Evolutionary conservation across 2,888 invertebrate genomes (phyloP), one percentile per base, ranked within the genome.

Genomic region (Zygothrica quintamaculata): DNA sequence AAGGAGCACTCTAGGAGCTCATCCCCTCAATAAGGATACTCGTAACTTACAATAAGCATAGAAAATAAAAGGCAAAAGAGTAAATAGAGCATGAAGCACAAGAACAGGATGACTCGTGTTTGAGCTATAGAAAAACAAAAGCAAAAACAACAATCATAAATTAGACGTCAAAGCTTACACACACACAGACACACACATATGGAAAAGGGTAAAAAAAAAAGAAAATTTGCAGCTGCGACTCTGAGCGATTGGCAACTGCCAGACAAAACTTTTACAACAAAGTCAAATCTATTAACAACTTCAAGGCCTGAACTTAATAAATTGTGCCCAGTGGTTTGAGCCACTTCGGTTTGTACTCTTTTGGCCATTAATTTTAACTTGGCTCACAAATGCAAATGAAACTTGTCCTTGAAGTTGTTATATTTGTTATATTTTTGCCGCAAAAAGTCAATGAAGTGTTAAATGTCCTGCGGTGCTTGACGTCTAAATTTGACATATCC

Each of bases 361-460:
- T 37, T 15, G 56, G 44, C 61, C 84, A 79, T 79, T 82, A 82
- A 85, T 79, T 75, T 62, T 37, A 55, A 56, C 18, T 55, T 42
- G 55, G 26, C 31, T 58, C 65, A 29, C 53, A 75, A 76, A 85
- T 85, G 84, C 85, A 85, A 79, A 82, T 77, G 68, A 77, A 74
- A 67, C 39, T 64, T 68, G 11, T n/a, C 31, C 18, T 22, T 22
- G n/a, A 36, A 60, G 36, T 52, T 46, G 42, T 31, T 50, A 36
- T 26, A n/a, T n/a, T n/a, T n/a, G n/a, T n/a, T n/a, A n/a, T n/a
- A n/a, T n/a, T 44, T 37, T 26, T 25, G 25, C 37, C 57, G 53
- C 43, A 65, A 80, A 72, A 73, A 82, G 74, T 74, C 82, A 81
- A 84, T 87, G 73, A 69, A 69, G 76, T 81, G 76, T 84, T 86